Evolutionary conservation across 2,888 invertebrate genomes (phyloP).

Genomic region (Dexiosoma caninum): DNA sequence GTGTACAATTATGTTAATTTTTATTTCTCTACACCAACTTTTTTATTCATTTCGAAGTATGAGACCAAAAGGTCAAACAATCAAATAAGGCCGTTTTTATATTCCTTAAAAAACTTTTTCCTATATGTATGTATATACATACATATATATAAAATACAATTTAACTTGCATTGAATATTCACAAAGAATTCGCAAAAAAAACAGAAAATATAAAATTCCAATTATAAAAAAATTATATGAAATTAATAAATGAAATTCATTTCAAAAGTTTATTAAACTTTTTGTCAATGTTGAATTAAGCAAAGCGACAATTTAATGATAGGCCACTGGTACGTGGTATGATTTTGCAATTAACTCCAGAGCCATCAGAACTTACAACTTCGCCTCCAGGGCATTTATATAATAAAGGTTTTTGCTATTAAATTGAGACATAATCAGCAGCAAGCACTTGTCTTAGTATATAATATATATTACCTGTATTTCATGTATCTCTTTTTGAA

Average conservation of each 20-base stretch:
- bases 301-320: slow-evolving; percentile 70
- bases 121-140: no score
- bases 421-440: slow-evolving; percentile 3
- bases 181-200: slow-evolving; percentile 1
- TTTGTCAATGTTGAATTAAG: slow-evolving; percentile 41
- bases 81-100: background rate
- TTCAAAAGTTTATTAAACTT: background rate
- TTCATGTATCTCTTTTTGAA: slow-evolving; percentile 70
- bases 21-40: background rate
- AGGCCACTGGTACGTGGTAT: slow-evolving; percentile 67
- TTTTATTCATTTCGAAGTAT: no score
- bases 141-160: background rate
- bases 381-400: slow-evolving; percentile 70
- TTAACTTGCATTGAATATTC: background rate
- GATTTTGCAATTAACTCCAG: slow-evolving; percentile 67
- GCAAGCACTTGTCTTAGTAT: background rate
- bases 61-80: no score
- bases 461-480: slow-evolving; percentile 68
- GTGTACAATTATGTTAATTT: background rate
- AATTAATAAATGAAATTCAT: slow-evolving; percentile 25
- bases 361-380: slow-evolving; percentile 70
- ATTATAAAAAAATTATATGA: slow-evolving; percentile 1
- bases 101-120: background rate
- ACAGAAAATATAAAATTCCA: background rate
- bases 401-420: slow-evolving; percentile 68